phyloP scores from a whole-genome alignment of 2,888 invertebrate species.

The Sialis lutaria region DNA sequence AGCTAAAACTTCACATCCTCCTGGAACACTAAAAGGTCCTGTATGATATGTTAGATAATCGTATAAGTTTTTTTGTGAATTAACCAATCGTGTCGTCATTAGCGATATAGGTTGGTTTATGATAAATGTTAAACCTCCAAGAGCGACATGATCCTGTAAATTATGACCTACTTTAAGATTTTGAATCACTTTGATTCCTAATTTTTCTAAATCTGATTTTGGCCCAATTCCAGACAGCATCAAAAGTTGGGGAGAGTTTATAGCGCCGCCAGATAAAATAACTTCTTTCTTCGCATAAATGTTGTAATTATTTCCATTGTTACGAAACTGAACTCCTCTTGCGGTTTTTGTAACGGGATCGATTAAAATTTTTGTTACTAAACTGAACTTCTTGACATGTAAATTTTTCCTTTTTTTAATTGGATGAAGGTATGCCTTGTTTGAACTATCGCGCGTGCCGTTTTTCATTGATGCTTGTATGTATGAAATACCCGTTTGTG shows the following conservation, averaged over 20 bases:
- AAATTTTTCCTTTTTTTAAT: slow-evolving; percentile 29
- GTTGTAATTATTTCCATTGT: slow-evolving; percentile 15
- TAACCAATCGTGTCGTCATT: slow-evolving; percentile 17
- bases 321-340: slow-evolving; percentile 27
- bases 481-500: slow-evolving; percentile 32
- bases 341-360: slow-evolving; percentile 24
- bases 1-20: slow-evolving; percentile 48
- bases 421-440: slow-evolving; percentile 31
- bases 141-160: slow-evolving; percentile 37
- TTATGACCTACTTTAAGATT: slow-evolving; percentile 33
- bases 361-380: slow-evolving; percentile 29
- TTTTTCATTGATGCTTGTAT: slow-evolving; percentile 31
- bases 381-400: slow-evolving; percentile 29
- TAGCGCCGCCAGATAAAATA: slow-evolving; percentile 43
- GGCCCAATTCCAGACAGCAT: slow-evolving; percentile 49
- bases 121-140: slow-evolving; percentile 48
- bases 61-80: slow-evolving; percentile 15
- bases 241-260: slow-evolving; percentile 60
- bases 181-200: slow-evolving; percentile 27
- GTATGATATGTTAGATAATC: slow-evolving; percentile 23
- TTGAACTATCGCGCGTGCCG: slow-evolving; percentile 29
- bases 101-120: slow-evolving; percentile 30
- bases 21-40: slow-evolving; percentile 33
- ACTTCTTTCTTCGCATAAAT: slow-evolving; percentile 35
- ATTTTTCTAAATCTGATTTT: slow-evolving; percentile 22